Evolutionary conservation across 2,113 vertebrate genomes (phyloP).

Genomic region (Struthidea cinerea): DNA sequence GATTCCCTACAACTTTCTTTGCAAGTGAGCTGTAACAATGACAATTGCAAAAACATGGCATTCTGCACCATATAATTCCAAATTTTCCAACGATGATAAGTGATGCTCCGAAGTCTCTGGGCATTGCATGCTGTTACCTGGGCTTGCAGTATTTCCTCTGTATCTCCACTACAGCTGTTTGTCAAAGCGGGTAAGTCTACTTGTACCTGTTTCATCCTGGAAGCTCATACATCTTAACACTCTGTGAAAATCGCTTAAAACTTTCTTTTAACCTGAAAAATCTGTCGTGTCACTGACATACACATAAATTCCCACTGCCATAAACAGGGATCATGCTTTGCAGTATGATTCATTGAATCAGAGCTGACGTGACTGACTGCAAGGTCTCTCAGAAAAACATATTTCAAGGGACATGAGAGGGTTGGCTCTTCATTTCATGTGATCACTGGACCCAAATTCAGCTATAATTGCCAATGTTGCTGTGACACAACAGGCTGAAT

Average conservation of each 20-base stretch:
- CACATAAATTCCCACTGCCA: not conserved
- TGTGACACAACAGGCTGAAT: not conserved
- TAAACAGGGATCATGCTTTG: not conserved
- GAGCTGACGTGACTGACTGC: not conserved
- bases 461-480: not conserved
- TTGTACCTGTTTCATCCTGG: not conserved
- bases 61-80: not conserved
- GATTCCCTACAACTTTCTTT: not conserved
- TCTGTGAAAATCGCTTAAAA: not conserved
- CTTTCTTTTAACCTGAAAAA: not conserved
- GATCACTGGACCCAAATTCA: not conserved
- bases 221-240: not conserved
- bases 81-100: not conserved
- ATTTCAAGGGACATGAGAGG: not conserved
- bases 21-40: not conserved
- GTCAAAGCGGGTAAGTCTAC: not conserved
- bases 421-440: not conserved
- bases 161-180: not conserved
- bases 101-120: not conserved
- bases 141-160: not conserved
- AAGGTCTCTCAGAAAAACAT: not conserved
- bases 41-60: not conserved
- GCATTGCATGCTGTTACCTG: not conserved
- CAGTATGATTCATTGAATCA: not conserved
- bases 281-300: not conserved